phyloP scores from a whole-genome alignment of 2,797 vertebrate genomes.

The Girardinus metallicus region DNA sequence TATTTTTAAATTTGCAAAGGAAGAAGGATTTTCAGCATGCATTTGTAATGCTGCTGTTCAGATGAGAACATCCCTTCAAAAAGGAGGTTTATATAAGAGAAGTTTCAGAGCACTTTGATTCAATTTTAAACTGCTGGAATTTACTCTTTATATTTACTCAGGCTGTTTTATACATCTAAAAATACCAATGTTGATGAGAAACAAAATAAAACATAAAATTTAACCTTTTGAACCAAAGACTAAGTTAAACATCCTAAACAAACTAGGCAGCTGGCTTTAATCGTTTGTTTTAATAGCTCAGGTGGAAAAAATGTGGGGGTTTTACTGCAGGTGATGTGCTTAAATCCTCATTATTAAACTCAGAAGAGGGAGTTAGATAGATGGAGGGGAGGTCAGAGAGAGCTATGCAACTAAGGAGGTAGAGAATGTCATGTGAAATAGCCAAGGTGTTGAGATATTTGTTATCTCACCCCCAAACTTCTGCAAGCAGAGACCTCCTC shows the following conservation, averaged over 20 bases:
- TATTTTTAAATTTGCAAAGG: constrained; percentile 63
- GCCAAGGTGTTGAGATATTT: constrained; percentile 65
- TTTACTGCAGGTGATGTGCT: neutral
- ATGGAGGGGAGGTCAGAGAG: constrained; percentile 4
- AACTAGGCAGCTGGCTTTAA: constrained; percentile 16
- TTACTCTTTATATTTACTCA: neutral
- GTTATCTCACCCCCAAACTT: constrained; percentile 40
- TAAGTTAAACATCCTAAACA: neutral
- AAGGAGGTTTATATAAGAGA: constrained; percentile 22
- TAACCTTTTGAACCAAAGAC: neutral
- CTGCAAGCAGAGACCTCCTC: constrained; percentile 25
- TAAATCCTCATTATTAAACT: neutral
- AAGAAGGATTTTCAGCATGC: constrained; percentile 29
- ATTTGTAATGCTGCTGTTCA: constrained; percentile 43
- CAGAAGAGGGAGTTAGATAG: neutral
- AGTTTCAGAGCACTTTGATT: neutral
- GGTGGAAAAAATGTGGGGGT: constrained; percentile 37
- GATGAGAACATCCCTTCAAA: constrained; percentile 34
- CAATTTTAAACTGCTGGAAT: neutral
- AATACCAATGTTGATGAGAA: neutral
- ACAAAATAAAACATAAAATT: neutral
- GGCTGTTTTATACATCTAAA: neutral
- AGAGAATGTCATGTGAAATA: constrained; percentile 22
- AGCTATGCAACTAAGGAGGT: constrained; percentile 22
- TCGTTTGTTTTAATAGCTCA: constrained; percentile 21